These are phyloP conservation scores for Mallateleia sp. DNA, from an alignment of 2,888 invertebrate species.

Conservation along the genomic window DNA sequence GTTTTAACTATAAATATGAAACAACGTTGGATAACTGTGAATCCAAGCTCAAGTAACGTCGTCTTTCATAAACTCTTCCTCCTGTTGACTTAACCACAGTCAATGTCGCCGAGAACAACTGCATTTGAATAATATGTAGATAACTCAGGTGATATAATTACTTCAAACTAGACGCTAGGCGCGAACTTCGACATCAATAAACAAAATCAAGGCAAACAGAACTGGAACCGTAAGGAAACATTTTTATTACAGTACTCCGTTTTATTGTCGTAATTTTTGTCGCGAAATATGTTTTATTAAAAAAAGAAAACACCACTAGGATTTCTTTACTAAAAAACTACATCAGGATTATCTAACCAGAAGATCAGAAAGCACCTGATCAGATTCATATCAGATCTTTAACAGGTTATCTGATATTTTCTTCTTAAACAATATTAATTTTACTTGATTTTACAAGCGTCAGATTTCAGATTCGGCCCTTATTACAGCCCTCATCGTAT, in stretches of 20 bases:
- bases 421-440: too few relatives aligned
- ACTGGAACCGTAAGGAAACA: not conserved
- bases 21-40: conserved; percentile 7
- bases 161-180: not conserved
- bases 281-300: conserved; percentile 22
- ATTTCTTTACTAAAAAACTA: too few relatives aligned
- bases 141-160: not conserved
- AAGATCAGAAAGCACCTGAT: too few relatives aligned
- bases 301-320: conserved; percentile 8
- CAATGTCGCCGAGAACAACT: conserved; percentile 11
- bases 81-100: not conserved
- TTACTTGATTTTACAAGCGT: too few relatives aligned
- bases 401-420: too few relatives aligned
- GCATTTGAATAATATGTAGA: conserved; percentile 18
- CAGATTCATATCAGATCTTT: too few relatives aligned
- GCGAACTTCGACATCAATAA: conserved; percentile 5
- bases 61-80: conserved; percentile 21
- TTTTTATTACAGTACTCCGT: not conserved
- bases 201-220: not conserved
- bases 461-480: too few relatives aligned
- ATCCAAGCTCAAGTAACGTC: conserved; percentile 9
- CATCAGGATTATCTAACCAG: too few relatives aligned
- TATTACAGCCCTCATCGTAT: too few relatives aligned
- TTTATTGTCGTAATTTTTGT: conserved; percentile 10
- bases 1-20: conserved; percentile 16